phyloP scores from a whole-genome alignment of 92 coral and sea anemone genomes.

The Epizoanthus scotinus region DNA sequence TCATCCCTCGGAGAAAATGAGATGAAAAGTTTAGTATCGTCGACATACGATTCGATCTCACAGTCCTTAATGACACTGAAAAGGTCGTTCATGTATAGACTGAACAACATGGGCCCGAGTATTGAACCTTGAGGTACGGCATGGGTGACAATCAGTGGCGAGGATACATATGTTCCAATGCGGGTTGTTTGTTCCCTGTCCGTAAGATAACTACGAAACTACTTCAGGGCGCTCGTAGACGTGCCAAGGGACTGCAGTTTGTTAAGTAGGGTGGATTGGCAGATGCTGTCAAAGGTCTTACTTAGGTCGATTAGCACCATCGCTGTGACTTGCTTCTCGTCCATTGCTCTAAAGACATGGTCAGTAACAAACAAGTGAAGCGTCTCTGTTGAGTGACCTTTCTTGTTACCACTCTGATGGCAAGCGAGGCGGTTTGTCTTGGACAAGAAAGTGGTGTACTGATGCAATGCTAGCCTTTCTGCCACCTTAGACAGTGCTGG shows the following conservation, averaged over 20 bases:
- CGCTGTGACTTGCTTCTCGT: background rate
- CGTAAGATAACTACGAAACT: slow-evolving; percentile 20
- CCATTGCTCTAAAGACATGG: too few species aligned
- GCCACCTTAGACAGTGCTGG: too few species aligned
- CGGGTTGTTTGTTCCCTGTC: slow-evolving; percentile 23
- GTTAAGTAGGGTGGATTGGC: slow-evolving; percentile 18
- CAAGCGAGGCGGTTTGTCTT: too few species aligned
- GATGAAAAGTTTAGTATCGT: slow-evolving; percentile 18
- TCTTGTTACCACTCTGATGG: too few species aligned
- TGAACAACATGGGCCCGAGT: background rate
- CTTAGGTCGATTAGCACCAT: slow-evolving; percentile 5
- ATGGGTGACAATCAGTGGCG: slow-evolving; percentile 10
- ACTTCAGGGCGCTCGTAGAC: slow-evolving; percentile 17
- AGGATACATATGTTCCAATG: slow-evolving; percentile 18
- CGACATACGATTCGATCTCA: slow-evolving; percentile 21
- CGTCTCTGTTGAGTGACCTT: background rate
- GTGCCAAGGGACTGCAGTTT: slow-evolving; percentile 28
- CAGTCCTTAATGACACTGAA: slow-evolving; percentile 6
- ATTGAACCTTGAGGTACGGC: slow-evolving; percentile 33
- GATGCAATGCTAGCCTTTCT: too few species aligned
- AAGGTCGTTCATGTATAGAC: slow-evolving; percentile 28
- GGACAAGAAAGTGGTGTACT: too few species aligned
- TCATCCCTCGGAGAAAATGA: too few species aligned
- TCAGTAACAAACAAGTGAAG: background rate
- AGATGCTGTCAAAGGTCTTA: slow-evolving; percentile 29